phyloP scores from a whole-genome alignment of 2,888 invertebrate species.

The Heteromurus nitidus region DNA sequence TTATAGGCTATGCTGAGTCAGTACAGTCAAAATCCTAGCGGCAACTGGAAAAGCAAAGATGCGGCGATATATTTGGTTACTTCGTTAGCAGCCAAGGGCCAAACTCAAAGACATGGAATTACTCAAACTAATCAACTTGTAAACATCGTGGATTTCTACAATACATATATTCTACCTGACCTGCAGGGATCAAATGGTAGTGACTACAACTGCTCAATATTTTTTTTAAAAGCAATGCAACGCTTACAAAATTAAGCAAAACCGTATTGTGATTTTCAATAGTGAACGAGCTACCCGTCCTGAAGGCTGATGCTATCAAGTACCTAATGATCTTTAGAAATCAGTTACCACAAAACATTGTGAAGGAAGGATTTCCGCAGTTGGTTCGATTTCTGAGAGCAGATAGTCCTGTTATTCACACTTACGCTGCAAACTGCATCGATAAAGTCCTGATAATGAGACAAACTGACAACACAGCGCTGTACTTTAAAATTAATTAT shows the following conservation, averaged over 20 bases:
- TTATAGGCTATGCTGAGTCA: conserved; percentile 84
- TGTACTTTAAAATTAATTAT: conserved; percentile 76
- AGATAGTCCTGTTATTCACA: conserved; percentile 91
- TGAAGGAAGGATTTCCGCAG: conserved; percentile 85
- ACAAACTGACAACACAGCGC: conserved; percentile 78
- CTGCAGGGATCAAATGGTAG: conserved; percentile 84
- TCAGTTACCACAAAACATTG: conserved; percentile 86
- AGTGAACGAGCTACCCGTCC: conserved; percentile 91
- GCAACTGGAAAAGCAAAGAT: conserved; percentile 95
- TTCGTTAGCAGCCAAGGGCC: conserved; percentile 91
- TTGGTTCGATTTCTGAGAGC: conserved; percentile 86
- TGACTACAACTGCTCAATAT: background rate
- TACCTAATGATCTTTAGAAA: conserved; percentile 97
- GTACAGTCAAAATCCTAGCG: conserved; percentile 84
- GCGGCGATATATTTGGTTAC: conserved; percentile 97
- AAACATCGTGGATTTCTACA: conserved; percentile 91
- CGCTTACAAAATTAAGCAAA: background rate
- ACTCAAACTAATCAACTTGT: conserved; percentile 94
- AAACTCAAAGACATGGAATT: conserved; percentile 92
- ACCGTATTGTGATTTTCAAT: conserved; percentile 76
- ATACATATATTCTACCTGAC: conserved; percentile 90
- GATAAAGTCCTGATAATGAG: conserved; percentile 91
- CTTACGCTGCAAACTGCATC: conserved; percentile 93
- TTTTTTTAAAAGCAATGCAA: background rate
- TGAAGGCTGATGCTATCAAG: conserved; percentile 97